Evolutionary conservation across 2,797 vertebrate species (phyloP).

Genomic region (Sandelia bainsii): DNA sequence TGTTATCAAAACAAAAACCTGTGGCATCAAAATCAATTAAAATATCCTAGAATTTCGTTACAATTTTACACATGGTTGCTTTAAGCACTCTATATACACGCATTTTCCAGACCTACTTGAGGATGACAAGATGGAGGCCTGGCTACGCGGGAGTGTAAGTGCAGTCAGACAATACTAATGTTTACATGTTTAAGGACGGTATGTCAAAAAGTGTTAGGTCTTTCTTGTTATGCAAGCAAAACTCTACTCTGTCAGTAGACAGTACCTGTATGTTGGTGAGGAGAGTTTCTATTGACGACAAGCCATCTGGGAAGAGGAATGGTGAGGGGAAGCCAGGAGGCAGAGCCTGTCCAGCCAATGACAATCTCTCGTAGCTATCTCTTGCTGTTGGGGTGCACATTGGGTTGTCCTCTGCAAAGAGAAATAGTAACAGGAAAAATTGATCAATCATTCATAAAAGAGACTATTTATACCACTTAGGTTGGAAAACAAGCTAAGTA

Average conservation of each 20-base stretch:
- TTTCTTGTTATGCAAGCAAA: not conserved
- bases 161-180: too few relatives aligned
- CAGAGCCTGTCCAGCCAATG: conserved; percentile 93
- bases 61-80: too few relatives aligned
- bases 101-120: too few relatives aligned
- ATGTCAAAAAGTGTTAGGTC: not conserved
- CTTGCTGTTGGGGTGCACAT: conserved; percentile 98
- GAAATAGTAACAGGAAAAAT: conserved; percentile 7
- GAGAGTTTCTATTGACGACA: conserved; percentile 99
- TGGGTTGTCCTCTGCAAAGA: conserved; percentile 92
- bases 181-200: not conserved
- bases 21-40: too few relatives aligned
- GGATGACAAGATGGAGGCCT: too few relatives aligned
- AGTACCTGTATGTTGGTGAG: conserved; percentile 92
- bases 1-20: too few relatives aligned
- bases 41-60: too few relatives aligned
- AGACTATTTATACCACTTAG: not conserved
- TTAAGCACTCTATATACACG: too few relatives aligned
- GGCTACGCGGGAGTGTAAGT: too few relatives aligned
- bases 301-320: conserved; percentile 97
- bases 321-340: conserved; percentile 98
- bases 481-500: conserved; percentile 1
- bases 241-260: not conserved
- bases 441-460: conserved; percentile 16
- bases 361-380: conserved; percentile 98